Evolutionary conservation across 2,797 vertebrate genomes (phyloP).

Genomic region (Danio jaintianensis): DNA sequence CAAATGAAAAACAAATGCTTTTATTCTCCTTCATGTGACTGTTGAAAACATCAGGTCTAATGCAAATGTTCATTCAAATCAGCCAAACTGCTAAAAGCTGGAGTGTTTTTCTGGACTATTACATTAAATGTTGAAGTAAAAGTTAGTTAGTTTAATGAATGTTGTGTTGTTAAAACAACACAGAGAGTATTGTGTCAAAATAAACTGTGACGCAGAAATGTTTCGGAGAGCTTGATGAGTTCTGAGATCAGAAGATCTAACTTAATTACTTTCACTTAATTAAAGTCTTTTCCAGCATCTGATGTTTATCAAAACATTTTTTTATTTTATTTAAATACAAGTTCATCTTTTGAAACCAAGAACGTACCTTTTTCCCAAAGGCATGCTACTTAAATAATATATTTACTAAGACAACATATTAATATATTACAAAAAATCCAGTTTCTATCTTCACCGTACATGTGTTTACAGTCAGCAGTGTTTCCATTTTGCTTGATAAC

Average conservation of each 20-base stretch:
- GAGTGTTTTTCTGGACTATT: conserved; percentile 13
- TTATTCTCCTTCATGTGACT: conserved; percentile 49
- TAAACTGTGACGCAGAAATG: not conserved
- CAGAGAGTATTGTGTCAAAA: not conserved
- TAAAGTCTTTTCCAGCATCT: not conserved
- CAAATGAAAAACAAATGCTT: not conserved
- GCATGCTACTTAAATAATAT: not conserved
- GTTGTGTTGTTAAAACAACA: not conserved
- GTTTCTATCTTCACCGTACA: not conserved
- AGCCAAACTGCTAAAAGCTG: conserved; percentile 69
- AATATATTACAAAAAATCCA: not conserved
- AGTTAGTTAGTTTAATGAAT: not conserved
- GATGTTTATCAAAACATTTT: not conserved
- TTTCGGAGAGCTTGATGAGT: not conserved
- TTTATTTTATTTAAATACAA: not conserved
- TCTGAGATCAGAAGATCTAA: not conserved
- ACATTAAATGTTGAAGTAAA: not conserved
- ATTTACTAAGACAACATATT: not conserved
- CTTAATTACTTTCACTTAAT: not conserved
- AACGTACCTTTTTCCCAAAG: not conserved
- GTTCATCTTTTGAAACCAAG: not conserved
- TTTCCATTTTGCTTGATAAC: conserved; percentile 18
- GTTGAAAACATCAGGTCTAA: conserved; percentile 55
- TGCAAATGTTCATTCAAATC: conserved; percentile 83
- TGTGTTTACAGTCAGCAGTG: conserved; percentile 22